phyloP scores from a whole-genome alignment of 2,113 vertebrate genomes.

The Pycnonotus jocosus region DNA sequence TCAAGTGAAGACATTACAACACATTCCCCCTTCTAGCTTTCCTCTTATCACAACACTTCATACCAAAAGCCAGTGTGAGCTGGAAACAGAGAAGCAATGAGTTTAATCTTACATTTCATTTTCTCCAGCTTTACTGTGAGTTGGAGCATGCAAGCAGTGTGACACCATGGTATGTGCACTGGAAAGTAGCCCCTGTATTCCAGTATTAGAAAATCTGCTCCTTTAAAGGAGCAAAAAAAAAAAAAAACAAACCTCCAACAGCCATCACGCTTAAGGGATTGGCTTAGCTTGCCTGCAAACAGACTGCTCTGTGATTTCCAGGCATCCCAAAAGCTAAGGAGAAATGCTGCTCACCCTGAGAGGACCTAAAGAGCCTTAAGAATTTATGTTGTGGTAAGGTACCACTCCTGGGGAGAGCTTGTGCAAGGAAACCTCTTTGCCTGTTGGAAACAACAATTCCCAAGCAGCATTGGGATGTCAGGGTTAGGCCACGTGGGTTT shows the following conservation, averaged over 20 bases:
- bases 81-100: not conserved
- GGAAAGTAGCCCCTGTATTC: not conserved
- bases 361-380: not conserved
- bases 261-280: not conserved
- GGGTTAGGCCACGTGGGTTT: accelerated
- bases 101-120: not conserved
- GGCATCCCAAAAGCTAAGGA: not conserved
- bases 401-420: not conserved
- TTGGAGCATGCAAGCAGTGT: not conserved
- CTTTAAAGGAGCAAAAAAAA: not conserved
- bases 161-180: not conserved
- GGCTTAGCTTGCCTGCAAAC: not conserved
- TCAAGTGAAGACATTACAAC: not conserved
- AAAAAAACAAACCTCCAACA: not conserved
- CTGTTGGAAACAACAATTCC: not conserved
- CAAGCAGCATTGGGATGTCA: not conserved
- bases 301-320: not conserved
- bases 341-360: not conserved
- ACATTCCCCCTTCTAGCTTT: not conserved
- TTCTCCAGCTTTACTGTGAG: not conserved
- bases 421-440: not conserved
- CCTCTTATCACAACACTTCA: not conserved
- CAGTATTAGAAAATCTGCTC: not conserved
- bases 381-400: not conserved
- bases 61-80: not conserved